Base-by-base conservation (phyloP, 2,113 vertebrate species). In the Rhinogobius similis region DNA sequence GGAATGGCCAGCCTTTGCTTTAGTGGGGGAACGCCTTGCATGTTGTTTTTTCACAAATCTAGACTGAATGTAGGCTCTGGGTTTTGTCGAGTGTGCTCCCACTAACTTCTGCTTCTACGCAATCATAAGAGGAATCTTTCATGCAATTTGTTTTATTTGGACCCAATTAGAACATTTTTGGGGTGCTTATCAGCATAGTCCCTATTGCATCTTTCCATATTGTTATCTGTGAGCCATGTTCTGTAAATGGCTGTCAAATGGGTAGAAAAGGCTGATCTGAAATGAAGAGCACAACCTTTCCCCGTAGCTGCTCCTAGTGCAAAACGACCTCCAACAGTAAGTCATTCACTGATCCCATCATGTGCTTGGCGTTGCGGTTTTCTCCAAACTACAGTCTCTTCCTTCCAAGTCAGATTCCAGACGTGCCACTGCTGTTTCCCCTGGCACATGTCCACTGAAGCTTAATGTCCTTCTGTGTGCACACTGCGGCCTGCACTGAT, bases 241-340 rank as follows among this genome's bases (percentile, higher is more conserved):
- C 18, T 79, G 84, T 62, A 88, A 92, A 92, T 91, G 21, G 72
- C 68, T 90, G 72, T 88, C 89, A 93, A 92, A 89, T 91, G 89
- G 73, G 72, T 72, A 80, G 73, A 81, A 38, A 26, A 63, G 68
- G 77, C 81, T 24, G 52, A 67, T 81, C 75, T 75, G 61, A 68
- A 48, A 77, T 85, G 65, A 27, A 82, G 69, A 73, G 66, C 82
- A 68, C 20, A 27, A 79, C 76, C 65, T 76, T 72, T 32, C 50
- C 66, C 58, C 12, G 48, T 70, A 1, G 27, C 68, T 67, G 32
- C 78, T 70, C 43, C 53, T 68, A 75, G 68, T 80, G 87, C 84
- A 79, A 70, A 85, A 68, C 39, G 18, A 74, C 73, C 80, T 74
- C 70, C 43, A 90, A 90, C 84, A 90, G 79, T 85, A 78, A 89